Conservation (phyloP, 1,140 invertebrate genomes). For the Seison nebaliae region DNA sequence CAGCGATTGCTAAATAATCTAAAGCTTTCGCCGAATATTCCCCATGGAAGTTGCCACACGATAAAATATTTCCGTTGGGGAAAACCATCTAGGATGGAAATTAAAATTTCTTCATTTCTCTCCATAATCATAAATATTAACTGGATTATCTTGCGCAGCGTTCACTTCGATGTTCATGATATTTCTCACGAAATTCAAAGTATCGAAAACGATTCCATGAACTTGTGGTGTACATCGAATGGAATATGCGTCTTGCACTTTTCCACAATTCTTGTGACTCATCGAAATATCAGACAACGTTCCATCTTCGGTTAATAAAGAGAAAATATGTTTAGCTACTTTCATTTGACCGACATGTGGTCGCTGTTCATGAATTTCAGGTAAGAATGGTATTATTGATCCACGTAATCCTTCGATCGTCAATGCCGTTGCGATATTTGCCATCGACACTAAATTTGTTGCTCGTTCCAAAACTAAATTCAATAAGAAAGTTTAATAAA, state of each 20-base stretch:
- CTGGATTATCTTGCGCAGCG: slow-evolving; percentile 42
- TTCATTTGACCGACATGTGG: slow-evolving; percentile 41
- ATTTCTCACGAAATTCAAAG: slow-evolving; percentile 1
- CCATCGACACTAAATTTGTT: slow-evolving; percentile 36
- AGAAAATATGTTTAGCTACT: slow-evolving; percentile 37
- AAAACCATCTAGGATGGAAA: slow-evolving; percentile 47
- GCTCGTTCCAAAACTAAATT: slow-evolving; percentile 37
- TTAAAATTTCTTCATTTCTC: slow-evolving; percentile 44
- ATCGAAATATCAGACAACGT: slow-evolving; percentile 45
- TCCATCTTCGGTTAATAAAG: slow-evolving; percentile 39
- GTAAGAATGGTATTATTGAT: slow-evolving; percentile 41
- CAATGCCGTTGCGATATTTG: slow-evolving; percentile 43
- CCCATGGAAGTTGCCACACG: slow-evolving; percentile 41
- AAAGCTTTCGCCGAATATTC: slow-evolving; percentile 47
- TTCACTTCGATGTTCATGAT: slow-evolving; percentile 33
- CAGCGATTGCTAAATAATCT: slow-evolving; percentile 44
- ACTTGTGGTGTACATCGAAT: slow-evolving; percentile 44
- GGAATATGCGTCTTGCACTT: slow-evolving; percentile 48
- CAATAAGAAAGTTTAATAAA: slow-evolving; percentile 1
- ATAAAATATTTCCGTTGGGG: slow-evolving; percentile 40
- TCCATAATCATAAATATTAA: slow-evolving; percentile 38
- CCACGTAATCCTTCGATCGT: slow-evolving; percentile 45
- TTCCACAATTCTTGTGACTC: slow-evolving; percentile 41
- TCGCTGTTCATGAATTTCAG: slow-evolving; percentile 39
- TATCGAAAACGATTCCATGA: slow-evolving; percentile 14